Percentiles rank a stretch among this genome's conserved stretches.
These are phyloP conservation scores for Oophaga pumilio DNA, from an alignment of 2,113 vertebrate genomes.

Conservation along the genomic window DNA sequence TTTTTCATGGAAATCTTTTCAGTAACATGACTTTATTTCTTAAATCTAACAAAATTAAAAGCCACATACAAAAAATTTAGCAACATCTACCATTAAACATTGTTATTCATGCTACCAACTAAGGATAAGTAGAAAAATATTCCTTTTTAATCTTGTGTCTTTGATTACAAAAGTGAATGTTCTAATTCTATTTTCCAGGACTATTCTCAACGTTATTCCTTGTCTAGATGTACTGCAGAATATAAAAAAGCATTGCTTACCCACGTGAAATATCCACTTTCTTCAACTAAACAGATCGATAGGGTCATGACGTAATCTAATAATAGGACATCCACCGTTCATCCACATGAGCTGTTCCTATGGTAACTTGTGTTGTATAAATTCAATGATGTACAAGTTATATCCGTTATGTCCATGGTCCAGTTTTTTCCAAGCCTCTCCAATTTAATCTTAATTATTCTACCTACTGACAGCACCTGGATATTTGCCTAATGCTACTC, in stretches of 20 bases:
- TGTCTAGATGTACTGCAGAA: background rate
- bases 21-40: background rate
- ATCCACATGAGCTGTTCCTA: slow-evolving; percentile 22
- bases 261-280: background rate
- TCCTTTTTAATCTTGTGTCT: background rate
- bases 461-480: slow-evolving; percentile 23
- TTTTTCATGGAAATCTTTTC: background rate
- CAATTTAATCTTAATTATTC: slow-evolving; percentile 32
- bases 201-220: background rate
- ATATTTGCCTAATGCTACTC: slow-evolving; percentile 32
- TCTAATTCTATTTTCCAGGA: background rate
- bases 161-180: background rate
- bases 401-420: background rate
- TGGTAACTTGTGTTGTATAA: slow-evolving; percentile 2
- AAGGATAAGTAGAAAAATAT: background rate
- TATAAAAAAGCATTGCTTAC: background rate
- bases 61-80: background rate
- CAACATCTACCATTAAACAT: background rate
- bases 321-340: slow-evolving; percentile 27
- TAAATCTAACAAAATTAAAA: background rate
- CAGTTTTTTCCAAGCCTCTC: slow-evolving; percentile 1
- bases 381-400: slow-evolving; percentile 15
- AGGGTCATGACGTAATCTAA: slow-evolving; percentile 20
- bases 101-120: background rate
- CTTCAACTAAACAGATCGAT: slow-evolving; percentile 23